These are phyloP conservation scores for Geococcyx californianus DNA, from an alignment of 2,113 vertebrate genomes.

Conservation along the genomic window DNA sequence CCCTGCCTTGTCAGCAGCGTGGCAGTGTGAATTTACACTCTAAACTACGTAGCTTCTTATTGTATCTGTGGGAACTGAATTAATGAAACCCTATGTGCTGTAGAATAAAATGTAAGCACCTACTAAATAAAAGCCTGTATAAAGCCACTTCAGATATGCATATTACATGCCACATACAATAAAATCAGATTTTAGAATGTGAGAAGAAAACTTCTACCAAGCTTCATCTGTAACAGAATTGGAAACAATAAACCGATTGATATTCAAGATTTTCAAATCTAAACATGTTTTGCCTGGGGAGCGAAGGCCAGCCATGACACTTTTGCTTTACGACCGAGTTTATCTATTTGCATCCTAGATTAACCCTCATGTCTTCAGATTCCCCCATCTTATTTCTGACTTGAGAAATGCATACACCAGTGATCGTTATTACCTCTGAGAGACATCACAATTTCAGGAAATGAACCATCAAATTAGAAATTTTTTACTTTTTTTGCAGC, in stretches of 20 bases:
- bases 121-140: background rate
- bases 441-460: constrained; percentile 44
- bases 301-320: background rate
- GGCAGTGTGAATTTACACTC: background rate
- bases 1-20: background rate
- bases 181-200: background rate
- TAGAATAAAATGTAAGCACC: background rate
- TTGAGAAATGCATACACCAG: constrained; percentile 8
- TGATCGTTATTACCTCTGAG: constrained; percentile 21
- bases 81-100: background rate
- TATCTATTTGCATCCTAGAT: background rate
- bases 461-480: constrained; percentile 50
- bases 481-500: background rate
- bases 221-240: background rate
- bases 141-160: background rate
- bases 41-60: background rate
- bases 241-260: background rate
- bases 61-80: background rate
- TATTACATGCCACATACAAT: background rate
- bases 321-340: background rate
- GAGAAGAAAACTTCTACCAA: background rate
- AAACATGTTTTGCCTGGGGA: background rate
- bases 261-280: background rate
- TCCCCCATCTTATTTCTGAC: background rate
- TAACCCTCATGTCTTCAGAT: background rate